Conservation (phyloP, 2,888 invertebrate species). For the Heliconius sara region DNA sequence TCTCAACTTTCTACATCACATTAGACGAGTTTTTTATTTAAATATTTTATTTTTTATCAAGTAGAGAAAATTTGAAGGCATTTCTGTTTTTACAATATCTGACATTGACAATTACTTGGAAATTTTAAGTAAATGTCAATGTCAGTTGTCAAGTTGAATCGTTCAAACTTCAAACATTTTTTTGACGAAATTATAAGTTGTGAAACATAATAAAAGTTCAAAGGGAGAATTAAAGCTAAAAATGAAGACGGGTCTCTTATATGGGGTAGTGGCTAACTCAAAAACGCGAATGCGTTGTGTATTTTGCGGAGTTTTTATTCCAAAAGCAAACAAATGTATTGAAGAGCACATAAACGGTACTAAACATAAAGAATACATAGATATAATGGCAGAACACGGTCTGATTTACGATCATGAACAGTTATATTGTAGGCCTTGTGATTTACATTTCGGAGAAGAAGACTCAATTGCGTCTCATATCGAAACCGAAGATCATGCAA, state of each 20-base stretch:
- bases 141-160: constrained; percentile 44
- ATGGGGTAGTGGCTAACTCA: constrained; percentile 65
- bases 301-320: constrained; percentile 69
- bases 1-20: too few species aligned
- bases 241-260: constrained; percentile 66
- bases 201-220: constrained; percentile 21
- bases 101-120: too few species aligned
- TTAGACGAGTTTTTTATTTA: too few species aligned
- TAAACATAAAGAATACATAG: constrained; percentile 67
- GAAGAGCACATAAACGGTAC: constrained; percentile 69
- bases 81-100: neutral
- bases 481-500: constrained; percentile 62
- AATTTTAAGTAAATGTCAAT: constrained; percentile 13
- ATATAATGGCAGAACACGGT: constrained; percentile 65
- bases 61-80: neutral
- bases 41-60: neutral
- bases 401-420: constrained; percentile 57
- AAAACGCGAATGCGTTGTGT: constrained; percentile 69
- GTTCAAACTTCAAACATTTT: constrained; percentile 42
- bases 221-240: constrained; percentile 40
- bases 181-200: constrained; percentile 47
- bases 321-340: constrained; percentile 70
- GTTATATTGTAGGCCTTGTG: constrained; percentile 66
- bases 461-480: constrained; percentile 64
- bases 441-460: constrained; percentile 56